These are phyloP conservation scores for Synanthedon myopaeformis DNA, from an alignment of 2,888 invertebrate species.

Conservation along the genomic window DNA sequence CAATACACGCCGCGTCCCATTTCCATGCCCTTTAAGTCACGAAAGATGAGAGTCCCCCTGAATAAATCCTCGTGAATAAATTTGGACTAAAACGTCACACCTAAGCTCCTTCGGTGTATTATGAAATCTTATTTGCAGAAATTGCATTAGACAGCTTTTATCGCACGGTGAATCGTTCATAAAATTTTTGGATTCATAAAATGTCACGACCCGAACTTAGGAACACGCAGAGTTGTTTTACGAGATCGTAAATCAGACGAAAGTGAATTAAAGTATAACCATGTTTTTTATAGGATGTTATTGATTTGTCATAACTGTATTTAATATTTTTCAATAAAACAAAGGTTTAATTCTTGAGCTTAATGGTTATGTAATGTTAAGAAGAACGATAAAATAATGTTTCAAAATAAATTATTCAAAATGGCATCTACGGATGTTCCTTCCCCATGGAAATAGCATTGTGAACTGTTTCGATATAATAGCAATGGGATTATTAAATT, in stretches of 20 bases:
- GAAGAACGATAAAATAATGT: no score
- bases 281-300: no score
- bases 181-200: background rate
- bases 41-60: constrained; percentile 16
- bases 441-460: no score
- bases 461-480: no score
- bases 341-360: no score
- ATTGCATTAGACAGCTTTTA: background rate
- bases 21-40: constrained; percentile 13
- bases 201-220: background rate
- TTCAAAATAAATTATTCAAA: no score
- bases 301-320: no score
- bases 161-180: background rate
- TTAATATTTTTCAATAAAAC: no score
- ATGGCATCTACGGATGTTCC: no score
- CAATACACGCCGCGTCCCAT: constrained; percentile 9
- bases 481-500: no score
- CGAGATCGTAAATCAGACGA: background rate
- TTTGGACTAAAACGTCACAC: constrained; percentile 8
- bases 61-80: constrained; percentile 12
- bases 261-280: background rate
- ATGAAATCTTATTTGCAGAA: constrained; percentile 2
- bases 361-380: no score
- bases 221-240: background rate
- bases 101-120: constrained; percentile 7